Conservation (phyloP, 2,113 vertebrate species). For the Entomyzon cyanotis region DNA sequence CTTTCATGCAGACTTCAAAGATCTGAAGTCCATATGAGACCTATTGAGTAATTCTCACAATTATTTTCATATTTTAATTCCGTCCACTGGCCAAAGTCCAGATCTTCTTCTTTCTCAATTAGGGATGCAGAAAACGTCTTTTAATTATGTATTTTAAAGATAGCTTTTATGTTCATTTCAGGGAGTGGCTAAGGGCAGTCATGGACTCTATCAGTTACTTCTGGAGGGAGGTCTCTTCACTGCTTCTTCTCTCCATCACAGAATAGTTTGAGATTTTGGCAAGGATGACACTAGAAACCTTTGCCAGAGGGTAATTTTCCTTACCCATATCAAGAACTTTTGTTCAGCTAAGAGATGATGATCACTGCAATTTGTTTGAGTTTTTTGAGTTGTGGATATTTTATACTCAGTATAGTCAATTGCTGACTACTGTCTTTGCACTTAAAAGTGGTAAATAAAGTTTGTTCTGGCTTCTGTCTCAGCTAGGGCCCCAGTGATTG, state of each 20-base stretch:
- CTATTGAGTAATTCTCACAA: background rate
- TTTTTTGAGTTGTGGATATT: background rate
- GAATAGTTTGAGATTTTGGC: background rate
- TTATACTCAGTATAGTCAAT: background rate
- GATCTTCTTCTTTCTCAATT: background rate
- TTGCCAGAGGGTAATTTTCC: background rate
- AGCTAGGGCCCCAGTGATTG: background rate
- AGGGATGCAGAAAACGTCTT: background rate
- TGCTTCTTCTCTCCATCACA: background rate
- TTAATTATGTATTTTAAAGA: background rate
- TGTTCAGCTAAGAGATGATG: accelerated
- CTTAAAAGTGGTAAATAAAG: background rate
- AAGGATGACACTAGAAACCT: background rate
- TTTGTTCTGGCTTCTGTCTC: background rate
- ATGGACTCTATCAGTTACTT: background rate
- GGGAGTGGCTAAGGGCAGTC: background rate
- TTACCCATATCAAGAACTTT: background rate
- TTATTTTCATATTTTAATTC: background rate
- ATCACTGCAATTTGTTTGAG: background rate
- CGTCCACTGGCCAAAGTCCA: background rate
- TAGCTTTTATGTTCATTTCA: background rate
- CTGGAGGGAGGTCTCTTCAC: background rate
- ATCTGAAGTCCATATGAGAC: background rate
- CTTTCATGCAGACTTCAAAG: conserved; percentile 35
- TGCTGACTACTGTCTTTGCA: background rate